Evolutionary conservation across 2,797 vertebrate species (phyloP), one percentile per base, ranked within the genome.

Genomic region (Melanogrammus aeglefinus): DNA sequence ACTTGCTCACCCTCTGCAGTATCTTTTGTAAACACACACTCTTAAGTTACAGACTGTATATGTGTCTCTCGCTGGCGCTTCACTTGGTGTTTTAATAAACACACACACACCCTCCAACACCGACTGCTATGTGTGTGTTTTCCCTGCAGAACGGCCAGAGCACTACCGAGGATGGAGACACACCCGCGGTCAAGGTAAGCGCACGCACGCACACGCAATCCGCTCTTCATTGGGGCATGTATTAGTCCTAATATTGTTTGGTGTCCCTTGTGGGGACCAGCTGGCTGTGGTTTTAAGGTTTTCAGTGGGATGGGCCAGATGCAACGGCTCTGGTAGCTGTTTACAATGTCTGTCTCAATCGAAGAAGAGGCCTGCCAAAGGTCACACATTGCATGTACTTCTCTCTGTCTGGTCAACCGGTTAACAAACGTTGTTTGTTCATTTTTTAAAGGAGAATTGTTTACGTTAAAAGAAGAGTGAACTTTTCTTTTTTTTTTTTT

Each of bases 81-180:
- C 24, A 13, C n/a, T 74, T 39, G 70, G 18, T 14, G 4, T 7
- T 24, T n/a, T 63, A 9, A 63, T 24, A 63, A 63, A 63, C 57
- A 63, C 31, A 1, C 31, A 1, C 57, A 63, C 57, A 63, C 57
- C 0, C 18, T 31, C 66, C 33, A 5, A 76, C 73, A 29, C 69
- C 77, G 75, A 71, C 69, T 86, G 41, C 83, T 82, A 51, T 74
- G 27, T 90, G 80, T 94, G 88, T 29, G 29, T 82, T 94, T 86
- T 90, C 91, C 90, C 94, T 91, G 88, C 94, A 97, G 96, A 97
- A 96, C 1, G 96, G 96, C 29, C 96, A 96, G 87, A 92, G 93
- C 86, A 92, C 92, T 16, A 44, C 92, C 47, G 96, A 97, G 84
- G 96, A 96, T 78, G 90, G 92, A 88, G 93, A 94, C 86, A 85